Base-by-base conservation (phyloP, 2,888 invertebrate genomes). In the Pogonocherus hispidulus region DNA sequence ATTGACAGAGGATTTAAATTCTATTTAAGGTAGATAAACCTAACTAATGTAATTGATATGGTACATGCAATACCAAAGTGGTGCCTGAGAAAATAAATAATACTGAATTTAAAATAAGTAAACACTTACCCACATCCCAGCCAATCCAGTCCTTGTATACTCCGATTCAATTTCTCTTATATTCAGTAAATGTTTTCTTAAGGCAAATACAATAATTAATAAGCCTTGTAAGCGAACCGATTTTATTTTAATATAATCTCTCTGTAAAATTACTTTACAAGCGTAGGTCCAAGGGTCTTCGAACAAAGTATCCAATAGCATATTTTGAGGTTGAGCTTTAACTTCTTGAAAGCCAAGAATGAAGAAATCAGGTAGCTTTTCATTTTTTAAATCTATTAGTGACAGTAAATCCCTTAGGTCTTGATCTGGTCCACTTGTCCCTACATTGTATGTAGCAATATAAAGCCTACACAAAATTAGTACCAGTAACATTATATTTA, bases 381-480 rank as follows among this genome's bases (percentile, higher is more conserved):
- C 89, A 75, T 90, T 89, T 75, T 90, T 90, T 67, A 88, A 89
- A 63, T 87, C 87, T 1, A 70, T 63, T 46, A 77, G 66, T 67
- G 90, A 90, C 60, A 96, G 86, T 52, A 96, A 86, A 46, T 91
- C 90, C 76, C 90, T 89, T 23, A 97, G 86, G 74, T 90, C 89
- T 19, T 92, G 86, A 83, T 93, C 92, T 32, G 91, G 91, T 23
- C 93, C 93, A 80, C 90, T 92, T 0, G 94, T 93, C 37, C 94
- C 95, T 60, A 97, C 96, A 88, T 97, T 97, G 91, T 95, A 97
- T 46, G 97, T 97, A 49, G 93, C 91, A 78, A 95, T 89, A 84
- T 94, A 94, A 74, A 96, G 87, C 82, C 93, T 94, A 85, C 35
- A 63, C 37, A 66, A 63, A 47, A 35, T 27, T 49, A 16, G 9